Evolutionary conservation across 1,140 invertebrate species (phyloP), one percentile per base, ranked within the genome.

Genomic region (Euglossa dilemma): DNA sequence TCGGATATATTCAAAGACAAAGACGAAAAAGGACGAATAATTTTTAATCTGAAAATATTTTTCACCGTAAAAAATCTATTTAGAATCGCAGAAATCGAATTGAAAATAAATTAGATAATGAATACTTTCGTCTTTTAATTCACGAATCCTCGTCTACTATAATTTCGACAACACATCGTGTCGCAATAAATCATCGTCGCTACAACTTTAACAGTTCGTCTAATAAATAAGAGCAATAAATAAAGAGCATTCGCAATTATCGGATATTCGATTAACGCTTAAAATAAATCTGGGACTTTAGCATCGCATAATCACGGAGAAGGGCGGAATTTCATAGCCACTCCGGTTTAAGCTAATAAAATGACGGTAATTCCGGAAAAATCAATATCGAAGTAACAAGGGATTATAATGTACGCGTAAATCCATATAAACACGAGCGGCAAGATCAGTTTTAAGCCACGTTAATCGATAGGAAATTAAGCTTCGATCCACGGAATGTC

Each of bases 381-480:
- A 45, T 67, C 43, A 67, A 67, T 45, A 45, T 45, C 43, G 23
- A 67, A n/a, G 18, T 67, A 43, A 64, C 28, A 43, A 43, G 18
- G 12, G 52, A 54, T 54, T 54, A 16, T 36, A 36, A 36, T 63
- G 20, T 45, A 14, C 20, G 6, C 43, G 64, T 45, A 45, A n/a
- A 67, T 66, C 45, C 36, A 43, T 9, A 45, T 2, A 45, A 67
- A n/a, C 6, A 16, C 43, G 23, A 7, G 1, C 64, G 11, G 20
- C 18, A 45, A 7, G 20, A 12, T 64, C 11, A n/a, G 3, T 69
- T 69, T 69, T n/a, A 67, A 67, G 45, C n/a, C 6, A 9, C 25
- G 23, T 20, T 70, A 28, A 70, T 70, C 45, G 45, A 70, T 20
- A 52, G 54, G 20, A 57, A 59, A 59, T 59, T 74, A 20, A 67